Base-by-base conservation (phyloP, 92 coral and sea anemone genomes). In the Heliopora coerulea region DNA sequence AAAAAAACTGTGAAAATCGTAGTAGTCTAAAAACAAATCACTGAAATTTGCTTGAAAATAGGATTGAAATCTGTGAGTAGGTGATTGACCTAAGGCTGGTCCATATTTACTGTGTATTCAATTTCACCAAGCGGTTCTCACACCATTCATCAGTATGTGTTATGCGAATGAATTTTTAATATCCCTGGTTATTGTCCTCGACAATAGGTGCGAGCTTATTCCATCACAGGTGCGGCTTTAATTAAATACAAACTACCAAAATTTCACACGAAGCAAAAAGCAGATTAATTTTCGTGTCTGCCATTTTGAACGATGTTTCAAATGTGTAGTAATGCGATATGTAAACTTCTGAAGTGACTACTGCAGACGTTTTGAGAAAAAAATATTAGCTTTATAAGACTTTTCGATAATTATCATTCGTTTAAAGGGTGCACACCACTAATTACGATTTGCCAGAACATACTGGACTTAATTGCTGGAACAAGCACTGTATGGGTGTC, bases 211-310 rank as follows among this genome's bases (percentile, higher is more conserved):
- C 42, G 32, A 54, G 77, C 54, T 70, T 52, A 70, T 52, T 54
- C 77, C 54, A 54, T 52, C 57, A 54, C 57, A 49, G 77, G 77
- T 54, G 77, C 77, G 77, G 77, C 77, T 70, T 54, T 70, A 70
- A 70, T 52, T 52, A 70, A 70, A 44, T 67, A 37, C 61, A 54
- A 70, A 31, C 63, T 52, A 25, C 37, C 19, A 50, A 54, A 26
- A 17, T 52, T 54, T 0, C 19, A 70, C 30, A 49, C 57, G 58
- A 70, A 70, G 63, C 15, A 35, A 37, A 70, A 52, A 49, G 26
- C 62, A 30, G 40, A 54, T 25, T 34, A 31, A 56, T 30, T 24
- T 70, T 70, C 24, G 77, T 54, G n/a, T 52, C 77, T 41, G 34
- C 39, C 63, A 57, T 70, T 44, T 29, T 54, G 37, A 34, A 39